Percentiles rank a stretch among this genome's conserved stretches.
phyloP scores from a whole-genome alignment of 2,888 invertebrate genomes.

The Laothoe populi region DNA sequence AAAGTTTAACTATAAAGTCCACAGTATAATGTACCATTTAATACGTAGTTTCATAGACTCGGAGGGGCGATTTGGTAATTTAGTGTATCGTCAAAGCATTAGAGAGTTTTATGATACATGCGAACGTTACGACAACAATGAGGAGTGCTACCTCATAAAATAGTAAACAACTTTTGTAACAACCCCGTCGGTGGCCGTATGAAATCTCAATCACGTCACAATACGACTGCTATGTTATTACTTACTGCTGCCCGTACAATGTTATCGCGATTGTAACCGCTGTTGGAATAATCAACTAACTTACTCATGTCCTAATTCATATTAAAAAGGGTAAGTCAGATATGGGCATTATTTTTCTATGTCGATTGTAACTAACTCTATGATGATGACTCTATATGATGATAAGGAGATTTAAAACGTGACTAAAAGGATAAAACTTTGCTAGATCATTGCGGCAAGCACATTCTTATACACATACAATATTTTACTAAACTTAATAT shows the following conservation, averaged over 20 bases:
- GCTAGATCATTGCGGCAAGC: no score
- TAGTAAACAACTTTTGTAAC: slow-evolving; percentile 61
- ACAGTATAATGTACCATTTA: slow-evolving; percentile 28
- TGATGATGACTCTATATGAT: no score
- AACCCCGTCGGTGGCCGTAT: slow-evolving; percentile 51
- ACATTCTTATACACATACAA: no score
- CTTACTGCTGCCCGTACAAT: slow-evolving; percentile 40
- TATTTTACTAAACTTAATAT: no score
- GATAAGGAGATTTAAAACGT: no score
- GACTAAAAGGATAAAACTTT: no score
- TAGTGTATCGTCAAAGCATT: slow-evolving; percentile 54
- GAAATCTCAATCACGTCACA: slow-evolving; percentile 59
- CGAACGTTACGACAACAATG: slow-evolving; percentile 58
- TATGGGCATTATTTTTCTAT: neutral
- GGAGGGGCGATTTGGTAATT: slow-evolving; percentile 46
- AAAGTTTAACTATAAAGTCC: slow-evolving; percentile 5
- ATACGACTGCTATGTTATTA: slow-evolving; percentile 47
- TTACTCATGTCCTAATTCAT: slow-evolving; percentile 24
- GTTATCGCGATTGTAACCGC: slow-evolving; percentile 40
- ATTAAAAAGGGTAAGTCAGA: slow-evolving; percentile 17
- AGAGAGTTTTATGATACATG: slow-evolving; percentile 57
- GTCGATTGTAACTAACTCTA: neutral
- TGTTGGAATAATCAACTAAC: slow-evolving; percentile 30
- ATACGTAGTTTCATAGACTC: slow-evolving; percentile 30
- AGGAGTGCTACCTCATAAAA: slow-evolving; percentile 60